These are phyloP conservation scores for Chromobotia macracanthus DNA, from an alignment of 2,797 vertebrate genomes.

Conservation along the genomic window DNA sequence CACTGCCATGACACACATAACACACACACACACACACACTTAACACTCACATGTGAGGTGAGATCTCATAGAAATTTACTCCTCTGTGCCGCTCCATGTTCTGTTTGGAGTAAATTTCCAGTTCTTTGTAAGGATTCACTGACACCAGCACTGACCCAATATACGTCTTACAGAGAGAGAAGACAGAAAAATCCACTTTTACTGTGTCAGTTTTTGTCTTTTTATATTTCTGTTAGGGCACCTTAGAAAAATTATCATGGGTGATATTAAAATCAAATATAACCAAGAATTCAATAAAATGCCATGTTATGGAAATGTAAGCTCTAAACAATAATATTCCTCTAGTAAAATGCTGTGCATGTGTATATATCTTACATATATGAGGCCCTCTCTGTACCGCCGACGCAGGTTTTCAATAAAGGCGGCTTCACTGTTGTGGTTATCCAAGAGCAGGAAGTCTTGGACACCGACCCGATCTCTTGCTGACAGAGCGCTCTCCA, in stretches of 20 bases:
- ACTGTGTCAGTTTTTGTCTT: neutral
- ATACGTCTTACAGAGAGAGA: conserved; percentile 80
- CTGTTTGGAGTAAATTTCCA: conserved; percentile 88
- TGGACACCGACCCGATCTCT: conserved; percentile 85
- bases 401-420: conserved; percentile 80
- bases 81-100: conserved; percentile 95
- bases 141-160: conserved; percentile 94
- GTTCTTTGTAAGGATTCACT: conserved; percentile 81
- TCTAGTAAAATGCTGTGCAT: neutral
- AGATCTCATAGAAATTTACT: conserved; percentile 94
- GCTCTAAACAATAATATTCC: neutral
- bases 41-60: conserved; percentile 90
- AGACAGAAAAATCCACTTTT: neutral
- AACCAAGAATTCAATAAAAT: neutral
- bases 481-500: conserved; percentile 90
- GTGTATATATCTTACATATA: conserved; percentile 74
- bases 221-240: neutral
- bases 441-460: conserved; percentile 86
- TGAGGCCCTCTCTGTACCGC: conserved; percentile 66
- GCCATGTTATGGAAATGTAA: neutral
- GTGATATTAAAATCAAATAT: neutral
- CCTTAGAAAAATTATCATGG: neutral
- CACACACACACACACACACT: conserved; percentile 36
- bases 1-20: conserved; percentile 33
- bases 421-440: conserved; percentile 83